Evolutionary conservation across 64 coral and sea anemone genomes (phyloP), one percentile per base, ranked within the genome.

Genomic region (Anthopleura sola): DNA sequence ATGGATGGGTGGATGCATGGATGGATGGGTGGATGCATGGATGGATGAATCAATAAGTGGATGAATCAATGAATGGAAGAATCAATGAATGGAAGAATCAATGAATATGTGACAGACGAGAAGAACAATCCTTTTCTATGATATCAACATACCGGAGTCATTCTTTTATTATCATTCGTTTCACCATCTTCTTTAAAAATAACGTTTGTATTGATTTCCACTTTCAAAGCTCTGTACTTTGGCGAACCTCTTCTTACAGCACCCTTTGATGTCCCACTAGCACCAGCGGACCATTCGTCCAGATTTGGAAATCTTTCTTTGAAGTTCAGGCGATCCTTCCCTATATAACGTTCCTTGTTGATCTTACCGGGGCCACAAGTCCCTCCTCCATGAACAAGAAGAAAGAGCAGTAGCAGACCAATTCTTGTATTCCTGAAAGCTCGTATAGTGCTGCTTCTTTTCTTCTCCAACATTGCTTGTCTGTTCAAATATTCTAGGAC

Each of bases 61-160:
- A n/a, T n/a, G n/a, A n/a, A n/a, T n/a, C n/a, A n/a, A n/a, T n/a
- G n/a, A n/a, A n/a, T n/a, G n/a, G n/a, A n/a, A n/a, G n/a, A n/a
- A n/a, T n/a, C n/a, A n/a, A n/a, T n/a, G n/a, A n/a, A n/a, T n/a
- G n/a, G n/a, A 29, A 29, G 24, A 66, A 24, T 8, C 23, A 28
- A 68, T 10, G 24, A 68, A 24, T n/a, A n/a, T n/a, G n/a, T n/a
- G n/a, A n/a, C n/a, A n/a, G n/a, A n/a, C n/a, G n/a, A n/a, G n/a
- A n/a, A n/a, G n/a, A n/a, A n/a, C n/a, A n/a, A n/a, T n/a, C n/a
- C n/a, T n/a, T n/a, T n/a, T n/a, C n/a, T n/a, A n/a, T n/a, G 28
- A 13, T 71, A 29, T 8, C 58, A 62, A 62, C 58, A 23, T 83
- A 97, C 94, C 94, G 92, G 90, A 34, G 94, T 92, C 94, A 97